These are phyloP conservation scores for Enteromius fasciolatus DNA, from an alignment of 2,797 vertebrate species.

Conservation along the genomic window DNA sequence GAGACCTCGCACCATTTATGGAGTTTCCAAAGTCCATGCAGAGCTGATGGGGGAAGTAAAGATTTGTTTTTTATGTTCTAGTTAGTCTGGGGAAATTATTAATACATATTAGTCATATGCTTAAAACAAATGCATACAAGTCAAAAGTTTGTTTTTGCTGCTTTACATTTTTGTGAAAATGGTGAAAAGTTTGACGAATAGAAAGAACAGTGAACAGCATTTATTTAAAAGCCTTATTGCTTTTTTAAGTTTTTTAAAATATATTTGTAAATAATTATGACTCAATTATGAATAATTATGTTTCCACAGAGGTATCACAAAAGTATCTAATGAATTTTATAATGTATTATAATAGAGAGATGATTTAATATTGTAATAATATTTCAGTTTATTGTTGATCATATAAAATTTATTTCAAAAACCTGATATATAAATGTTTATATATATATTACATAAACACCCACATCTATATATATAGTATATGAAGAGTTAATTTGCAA, in stretches of 20 bases:
- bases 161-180: not conserved
- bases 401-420: too few species aligned
- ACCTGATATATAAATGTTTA: too few species aligned
- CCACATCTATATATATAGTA: too few species aligned
- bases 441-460: not conserved
- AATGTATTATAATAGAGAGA: too few species aligned
- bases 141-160: not conserved
- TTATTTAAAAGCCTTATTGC: not conserved
- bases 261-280: too few species aligned
- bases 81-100: not conserved
- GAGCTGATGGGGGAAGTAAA: constrained; percentile 84
- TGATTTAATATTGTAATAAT: not conserved
- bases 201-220: not conserved
- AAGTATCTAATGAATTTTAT: too few species aligned
- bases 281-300: too few species aligned
- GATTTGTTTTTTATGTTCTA: constrained; percentile 12
- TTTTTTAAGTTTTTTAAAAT: too few species aligned
- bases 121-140: not conserved
- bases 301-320: too few species aligned
- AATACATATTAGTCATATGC: not conserved
- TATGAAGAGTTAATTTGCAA: too few species aligned
- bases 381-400: not conserved
- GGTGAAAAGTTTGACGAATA: not conserved
- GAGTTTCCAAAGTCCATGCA: constrained; percentile 83
- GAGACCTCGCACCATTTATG: constrained; percentile 82